Conservation (phyloP, 2,888 invertebrate species). For the Drosophila yooni region DNA sequence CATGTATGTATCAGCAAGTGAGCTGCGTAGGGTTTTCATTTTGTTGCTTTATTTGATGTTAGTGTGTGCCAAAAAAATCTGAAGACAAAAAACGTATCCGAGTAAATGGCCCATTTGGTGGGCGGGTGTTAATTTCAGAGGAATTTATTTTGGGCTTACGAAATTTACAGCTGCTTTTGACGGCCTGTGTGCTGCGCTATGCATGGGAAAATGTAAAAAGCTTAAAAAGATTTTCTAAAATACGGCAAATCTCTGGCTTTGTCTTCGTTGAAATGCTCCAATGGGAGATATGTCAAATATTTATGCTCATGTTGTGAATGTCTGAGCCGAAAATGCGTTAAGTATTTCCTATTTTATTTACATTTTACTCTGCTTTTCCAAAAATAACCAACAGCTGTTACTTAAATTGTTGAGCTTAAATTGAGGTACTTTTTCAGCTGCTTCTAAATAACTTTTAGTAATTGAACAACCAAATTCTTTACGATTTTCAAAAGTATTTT, state of each 20-base stretch:
- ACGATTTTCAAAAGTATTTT: neutral
- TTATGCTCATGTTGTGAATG: neutral
- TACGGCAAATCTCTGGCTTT: neutral
- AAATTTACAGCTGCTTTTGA: conserved; percentile 54
- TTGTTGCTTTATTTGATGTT: conserved; percentile 34
- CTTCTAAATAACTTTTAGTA: neutral
- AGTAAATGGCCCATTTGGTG: conserved; percentile 49
- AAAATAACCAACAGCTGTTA: neutral
- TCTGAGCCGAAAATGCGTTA: neutral
- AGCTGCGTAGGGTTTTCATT: conserved; percentile 67
- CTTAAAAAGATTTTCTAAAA: conserved; percentile 1
- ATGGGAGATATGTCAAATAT: neutral
- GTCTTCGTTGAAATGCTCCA: neutral
- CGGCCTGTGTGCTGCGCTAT: conserved; percentile 5
- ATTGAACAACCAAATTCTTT: neutral
- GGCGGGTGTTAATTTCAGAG: conserved; percentile 67
- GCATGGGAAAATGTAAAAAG: conserved; percentile 55
- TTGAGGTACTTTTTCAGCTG: neutral
- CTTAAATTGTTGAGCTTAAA: neutral
- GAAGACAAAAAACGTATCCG: conserved; percentile 7
- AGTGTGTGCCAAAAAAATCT: conserved; percentile 13
- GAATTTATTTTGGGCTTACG: conserved; percentile 66
- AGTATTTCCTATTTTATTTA: neutral
- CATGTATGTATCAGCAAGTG: neutral
- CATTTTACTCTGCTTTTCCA: neutral